phyloP scores from a whole-genome alignment of 2,113 vertebrate genomes.

The Xenopus tropicalis region DNA sequence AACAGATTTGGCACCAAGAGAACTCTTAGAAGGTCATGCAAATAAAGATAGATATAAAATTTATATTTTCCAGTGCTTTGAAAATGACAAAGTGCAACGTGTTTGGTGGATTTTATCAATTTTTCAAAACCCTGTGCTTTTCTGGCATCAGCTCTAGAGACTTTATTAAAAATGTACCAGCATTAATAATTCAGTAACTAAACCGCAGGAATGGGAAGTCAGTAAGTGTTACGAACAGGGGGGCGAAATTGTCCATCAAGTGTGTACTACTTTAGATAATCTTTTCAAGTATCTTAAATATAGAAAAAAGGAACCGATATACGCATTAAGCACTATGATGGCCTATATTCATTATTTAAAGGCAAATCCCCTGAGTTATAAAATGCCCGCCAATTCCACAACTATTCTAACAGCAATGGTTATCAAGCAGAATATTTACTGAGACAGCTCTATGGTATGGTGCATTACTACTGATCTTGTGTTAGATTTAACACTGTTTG shows the following conservation, averaged over 20 bases:
- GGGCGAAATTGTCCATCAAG: constrained; percentile 13
- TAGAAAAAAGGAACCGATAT: not conserved
- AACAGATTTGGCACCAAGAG: no score
- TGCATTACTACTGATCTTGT: no score
- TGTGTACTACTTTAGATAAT: constrained; percentile 10
- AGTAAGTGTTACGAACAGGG: constrained; percentile 29
- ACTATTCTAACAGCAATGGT: no score
- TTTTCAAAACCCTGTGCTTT: constrained; percentile 36
- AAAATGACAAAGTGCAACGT: constrained; percentile 32
- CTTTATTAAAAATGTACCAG: constrained; percentile 44
- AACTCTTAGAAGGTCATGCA: constrained; percentile 12
- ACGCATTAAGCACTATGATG: not conserved
- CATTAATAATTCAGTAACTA: constrained; percentile 39
- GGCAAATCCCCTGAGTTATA: not conserved
- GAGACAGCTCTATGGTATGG: no score
- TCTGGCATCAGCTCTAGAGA: constrained; percentile 28
- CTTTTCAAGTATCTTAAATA: constrained; percentile 2
- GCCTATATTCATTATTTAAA: not conserved
- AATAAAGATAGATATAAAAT: constrained; percentile 20
- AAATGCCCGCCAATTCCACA: not conserved
- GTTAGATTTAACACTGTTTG: no score
- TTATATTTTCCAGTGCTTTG: constrained; percentile 20
- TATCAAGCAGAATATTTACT: no score
- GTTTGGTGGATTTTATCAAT: constrained; percentile 34
- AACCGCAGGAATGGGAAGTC: constrained; percentile 34